A percentile compares a stretch with the other conserved stretches of the same genome.
phyloP scores from a whole-genome alignment of 2,113 vertebrate genomes.

The Syrrhaptes paradoxus region DNA sequence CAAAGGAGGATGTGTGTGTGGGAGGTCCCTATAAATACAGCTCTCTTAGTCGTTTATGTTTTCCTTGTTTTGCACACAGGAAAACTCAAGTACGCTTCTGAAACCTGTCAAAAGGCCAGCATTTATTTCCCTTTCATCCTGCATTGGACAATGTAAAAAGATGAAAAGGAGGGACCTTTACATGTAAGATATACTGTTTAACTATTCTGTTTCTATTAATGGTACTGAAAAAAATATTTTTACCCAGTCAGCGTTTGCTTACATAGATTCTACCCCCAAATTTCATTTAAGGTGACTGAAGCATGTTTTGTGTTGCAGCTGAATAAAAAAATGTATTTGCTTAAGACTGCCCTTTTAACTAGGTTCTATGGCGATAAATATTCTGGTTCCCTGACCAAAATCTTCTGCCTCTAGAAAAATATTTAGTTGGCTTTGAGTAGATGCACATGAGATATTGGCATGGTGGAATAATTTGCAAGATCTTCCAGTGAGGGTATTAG shows the following conservation, averaged over 20 bases:
- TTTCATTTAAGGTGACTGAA: background rate
- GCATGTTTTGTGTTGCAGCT: background rate
- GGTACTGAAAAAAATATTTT: background rate
- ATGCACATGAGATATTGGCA: slow-evolving; percentile 94
- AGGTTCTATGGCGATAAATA: slow-evolving; percentile 24
- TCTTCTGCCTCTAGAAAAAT: slow-evolving; percentile 62
- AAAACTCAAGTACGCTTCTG: background rate
- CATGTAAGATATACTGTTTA: background rate
- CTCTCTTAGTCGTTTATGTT: slow-evolving; percentile 6
- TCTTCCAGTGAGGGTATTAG: slow-evolving; percentile 96
- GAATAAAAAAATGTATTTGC: background rate
- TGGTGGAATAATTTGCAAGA: slow-evolving; percentile 96
- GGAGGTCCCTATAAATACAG: background rate
- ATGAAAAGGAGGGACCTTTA: background rate
- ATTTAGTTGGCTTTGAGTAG: slow-evolving; percentile 79
- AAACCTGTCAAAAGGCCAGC: background rate
- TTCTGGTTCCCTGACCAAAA: slow-evolving; percentile 28
- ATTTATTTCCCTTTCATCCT: background rate
- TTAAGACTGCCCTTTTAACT: slow-evolving; percentile 2
- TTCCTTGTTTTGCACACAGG: background rate
- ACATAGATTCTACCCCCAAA: background rate
- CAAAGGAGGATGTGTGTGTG: background rate
- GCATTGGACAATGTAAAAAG: background rate
- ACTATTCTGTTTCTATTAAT: background rate
- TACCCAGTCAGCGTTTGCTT: background rate